Percentiles rank a stretch among this genome's conserved stretches.
These are phyloP conservation scores for Tenrec ecaudatus DNA, from an alignment of 2,113 vertebrate genomes.

Conservation along the genomic window DNA sequence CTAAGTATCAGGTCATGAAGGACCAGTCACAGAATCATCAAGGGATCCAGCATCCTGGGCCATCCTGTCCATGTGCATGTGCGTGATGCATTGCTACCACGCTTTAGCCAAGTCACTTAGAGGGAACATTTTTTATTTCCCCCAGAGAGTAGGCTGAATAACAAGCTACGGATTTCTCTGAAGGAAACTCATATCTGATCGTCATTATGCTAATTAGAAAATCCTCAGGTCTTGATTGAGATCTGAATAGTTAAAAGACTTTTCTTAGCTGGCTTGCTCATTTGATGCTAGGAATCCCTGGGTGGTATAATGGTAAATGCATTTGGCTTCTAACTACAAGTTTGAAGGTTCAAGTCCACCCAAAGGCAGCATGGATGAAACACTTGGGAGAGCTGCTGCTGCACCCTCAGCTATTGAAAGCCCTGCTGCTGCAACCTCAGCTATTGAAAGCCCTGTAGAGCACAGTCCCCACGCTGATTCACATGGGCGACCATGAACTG, in stretches of 20 bases:
- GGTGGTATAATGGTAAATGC: neutral
- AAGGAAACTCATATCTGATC: neutral
- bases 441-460: neutral
- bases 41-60: neutral
- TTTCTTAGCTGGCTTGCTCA: neutral
- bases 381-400: neutral
- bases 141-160: slow-evolving; percentile 11
- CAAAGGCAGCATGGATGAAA: neutral
- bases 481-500: neutral
- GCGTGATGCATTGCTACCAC: neutral
- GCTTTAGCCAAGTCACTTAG: neutral
- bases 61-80: neutral
- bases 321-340: neutral
- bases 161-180: neutral
- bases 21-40: neutral
- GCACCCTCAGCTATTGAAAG: neutral
- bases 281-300: neutral
- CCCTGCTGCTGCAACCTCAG: neutral
- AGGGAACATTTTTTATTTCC: slow-evolving; percentile 15
- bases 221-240: neutral
- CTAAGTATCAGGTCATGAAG: neutral
- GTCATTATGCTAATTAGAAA: slow-evolving; percentile 48
- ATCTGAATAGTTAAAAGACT: neutral
- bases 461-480: neutral
- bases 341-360: neutral